A percentile compares a stretch with the other conserved stretches of the same genome.
Conservation (phyloP, 1,140 invertebrate genomes). For the Macrotrachela quadricornifera region DNA sequence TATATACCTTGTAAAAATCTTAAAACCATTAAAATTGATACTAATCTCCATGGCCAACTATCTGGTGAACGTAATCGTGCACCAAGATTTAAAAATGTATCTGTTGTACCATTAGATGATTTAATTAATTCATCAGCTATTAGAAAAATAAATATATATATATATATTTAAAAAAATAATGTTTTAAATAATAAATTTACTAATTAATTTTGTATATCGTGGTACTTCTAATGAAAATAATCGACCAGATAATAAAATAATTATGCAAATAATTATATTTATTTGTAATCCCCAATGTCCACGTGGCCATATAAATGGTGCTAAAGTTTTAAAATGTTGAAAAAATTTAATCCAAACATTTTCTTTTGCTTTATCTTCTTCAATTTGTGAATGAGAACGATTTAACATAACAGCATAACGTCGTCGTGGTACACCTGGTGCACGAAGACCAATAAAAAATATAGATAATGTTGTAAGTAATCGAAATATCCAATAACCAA, state of each 20-base stretch:
- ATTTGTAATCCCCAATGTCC: no score
- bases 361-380: no score
- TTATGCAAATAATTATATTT: no score
- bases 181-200: neutral
- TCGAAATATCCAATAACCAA: conserved; percentile 50
- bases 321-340: no score
- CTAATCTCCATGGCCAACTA: neutral
- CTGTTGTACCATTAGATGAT: neutral
- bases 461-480: conserved; percentile 52
- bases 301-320: no score
- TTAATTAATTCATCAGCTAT: neutral
- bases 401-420: conserved; percentile 5
- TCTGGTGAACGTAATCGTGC: neutral
- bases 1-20: neutral
- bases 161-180: neutral
- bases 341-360: no score
- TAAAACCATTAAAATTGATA: neutral
- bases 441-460: conserved; percentile 62
- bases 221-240: neutral
- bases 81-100: neutral
- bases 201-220: neutral
- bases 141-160: neutral
- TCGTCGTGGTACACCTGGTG: conserved; percentile 50
- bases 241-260: neutral
- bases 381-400: no score